Percentiles rank a stretch among this genome's conserved stretches.
These are phyloP conservation scores for Echinarachnius parma DNA, from an alignment of 53 echinoderm and acorn worm genomes.

Conservation along the genomic window DNA sequence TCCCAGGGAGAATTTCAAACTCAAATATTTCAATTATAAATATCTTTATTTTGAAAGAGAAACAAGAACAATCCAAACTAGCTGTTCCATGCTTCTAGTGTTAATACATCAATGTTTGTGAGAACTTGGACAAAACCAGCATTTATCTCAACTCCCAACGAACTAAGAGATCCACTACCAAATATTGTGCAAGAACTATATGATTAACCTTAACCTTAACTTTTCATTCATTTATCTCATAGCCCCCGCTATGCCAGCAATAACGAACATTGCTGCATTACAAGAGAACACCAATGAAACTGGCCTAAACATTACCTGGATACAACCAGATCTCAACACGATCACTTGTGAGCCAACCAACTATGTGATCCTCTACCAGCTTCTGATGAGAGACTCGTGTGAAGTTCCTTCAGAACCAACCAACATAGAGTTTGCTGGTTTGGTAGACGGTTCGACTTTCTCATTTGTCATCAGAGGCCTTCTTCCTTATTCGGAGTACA, in stretches of 20 bases:
- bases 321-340: neutral
- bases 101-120: no score
- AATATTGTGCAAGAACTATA: no score
- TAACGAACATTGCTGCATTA: neutral
- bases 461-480: conserved; percentile 25
- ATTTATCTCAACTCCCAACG: no score
- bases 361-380: conserved; percentile 27
- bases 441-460: neutral
- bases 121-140: no score
- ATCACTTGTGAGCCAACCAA: conserved; percentile 15
- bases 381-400: conserved; percentile 18
- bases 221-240: neutral
- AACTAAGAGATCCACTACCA: no score
- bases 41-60: no score
- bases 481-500: conserved; percentile 39
- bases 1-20: no score
- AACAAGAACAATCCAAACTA: no score
- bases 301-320: conserved; percentile 22
- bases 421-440: neutral
- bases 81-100: no score
- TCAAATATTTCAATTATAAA: no score
- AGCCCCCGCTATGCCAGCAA: conserved; percentile 31
- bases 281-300: conserved; percentile 3
- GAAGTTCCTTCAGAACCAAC: neutral
- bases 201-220: neutral